Percentiles rank a stretch among this genome's conserved stretches.
These are phyloP conservation scores for Epinotia bilunana DNA, from an alignment of 2,888 invertebrate species.

Conservation along the genomic window DNA sequence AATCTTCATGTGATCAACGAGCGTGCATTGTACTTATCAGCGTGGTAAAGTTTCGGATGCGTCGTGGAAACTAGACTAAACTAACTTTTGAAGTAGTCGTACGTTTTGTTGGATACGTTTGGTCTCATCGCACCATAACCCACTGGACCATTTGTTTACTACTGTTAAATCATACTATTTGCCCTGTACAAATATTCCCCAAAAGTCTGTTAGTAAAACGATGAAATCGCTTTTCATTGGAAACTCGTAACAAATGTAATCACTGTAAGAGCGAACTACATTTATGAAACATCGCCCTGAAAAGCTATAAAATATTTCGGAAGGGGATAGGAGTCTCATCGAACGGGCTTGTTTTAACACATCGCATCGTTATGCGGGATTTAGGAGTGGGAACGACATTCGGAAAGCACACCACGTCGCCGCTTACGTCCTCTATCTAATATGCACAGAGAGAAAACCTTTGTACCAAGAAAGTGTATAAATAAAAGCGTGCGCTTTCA, in stretches of 20 bases:
- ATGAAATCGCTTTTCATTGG: slow-evolving; percentile 5
- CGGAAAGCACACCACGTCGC: slow-evolving; percentile 68
- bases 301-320: slow-evolving; percentile 36
- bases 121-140: too few relatives aligned
- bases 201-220: background rate
- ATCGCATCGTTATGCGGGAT: slow-evolving; percentile 70
- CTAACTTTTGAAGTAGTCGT: too few relatives aligned
- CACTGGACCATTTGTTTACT: too few relatives aligned
- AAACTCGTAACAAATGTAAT: slow-evolving; percentile 6
- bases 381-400: slow-evolving; percentile 68
- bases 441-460: slow-evolving; percentile 77
- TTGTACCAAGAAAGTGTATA: slow-evolving; percentile 63
- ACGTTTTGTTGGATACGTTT: too few relatives aligned
- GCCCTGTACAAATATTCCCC: background rate
- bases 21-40: too few relatives aligned
- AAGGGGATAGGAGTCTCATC: slow-evolving; percentile 37
- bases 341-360: slow-evolving; percentile 50
- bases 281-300: slow-evolving; percentile 23
- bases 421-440: slow-evolving; percentile 68
- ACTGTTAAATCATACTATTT: background rate
- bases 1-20: too few relatives aligned
- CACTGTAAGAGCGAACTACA: slow-evolving; percentile 23
- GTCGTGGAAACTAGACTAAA: too few relatives aligned
- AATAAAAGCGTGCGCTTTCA: slow-evolving; percentile 69
- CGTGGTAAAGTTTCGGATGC: too few relatives aligned